phyloP scores from a whole-genome alignment of 2,797 vertebrate species.

The Clarias laeviceps region DNA sequence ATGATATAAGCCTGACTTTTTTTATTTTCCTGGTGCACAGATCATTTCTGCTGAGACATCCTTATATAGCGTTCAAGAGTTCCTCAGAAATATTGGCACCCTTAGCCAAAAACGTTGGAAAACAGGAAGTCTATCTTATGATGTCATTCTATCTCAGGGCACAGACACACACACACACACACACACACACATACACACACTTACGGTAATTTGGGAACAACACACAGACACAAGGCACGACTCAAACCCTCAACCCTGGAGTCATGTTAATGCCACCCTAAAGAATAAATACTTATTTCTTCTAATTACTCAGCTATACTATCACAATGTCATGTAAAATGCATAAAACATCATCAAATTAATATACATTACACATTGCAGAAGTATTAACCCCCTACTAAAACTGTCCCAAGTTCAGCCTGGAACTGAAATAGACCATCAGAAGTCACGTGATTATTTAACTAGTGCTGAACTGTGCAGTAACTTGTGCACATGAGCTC shows the following conservation, averaged over 20 bases:
- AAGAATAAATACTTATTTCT: not conserved
- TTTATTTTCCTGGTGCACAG: conserved; percentile 38
- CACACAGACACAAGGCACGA: no score
- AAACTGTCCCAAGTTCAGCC: not conserved
- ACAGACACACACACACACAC: no score
- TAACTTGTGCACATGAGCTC: not conserved
- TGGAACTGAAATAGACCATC: not conserved
- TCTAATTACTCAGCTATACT: not conserved
- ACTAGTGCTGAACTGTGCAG: not conserved
- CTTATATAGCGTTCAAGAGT: not conserved
- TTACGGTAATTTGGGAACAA: no score
- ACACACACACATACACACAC: no score
- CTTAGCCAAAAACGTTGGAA: no score
- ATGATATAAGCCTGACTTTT: conserved; percentile 34
- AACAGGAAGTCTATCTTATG: no score
- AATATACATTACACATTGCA: not conserved
- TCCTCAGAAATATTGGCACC: not conserved
- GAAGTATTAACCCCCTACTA: not conserved
- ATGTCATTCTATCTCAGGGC: no score
- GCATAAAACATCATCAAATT: not conserved
- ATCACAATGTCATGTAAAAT: not conserved
- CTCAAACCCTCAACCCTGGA: no score
- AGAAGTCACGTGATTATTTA: not conserved
- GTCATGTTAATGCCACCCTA: not conserved
- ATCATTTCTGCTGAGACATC: not conserved